Percentiles rank a stretch among this genome's conserved stretches.
Evolutionary conservation across 1,140 invertebrate genomes (phyloP).

Genomic region (Formica selysi): DNA sequence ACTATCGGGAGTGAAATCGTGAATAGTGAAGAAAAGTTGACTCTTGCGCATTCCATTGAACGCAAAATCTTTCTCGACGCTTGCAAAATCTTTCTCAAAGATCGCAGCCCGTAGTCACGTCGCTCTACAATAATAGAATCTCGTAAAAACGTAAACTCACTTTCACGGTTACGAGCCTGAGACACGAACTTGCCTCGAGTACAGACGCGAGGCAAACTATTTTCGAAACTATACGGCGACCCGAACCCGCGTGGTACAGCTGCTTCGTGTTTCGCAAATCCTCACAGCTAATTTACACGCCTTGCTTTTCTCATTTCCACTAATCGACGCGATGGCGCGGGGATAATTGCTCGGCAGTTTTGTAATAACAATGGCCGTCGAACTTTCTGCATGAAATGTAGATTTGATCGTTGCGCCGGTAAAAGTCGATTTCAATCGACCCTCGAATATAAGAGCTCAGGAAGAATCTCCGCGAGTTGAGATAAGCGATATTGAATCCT

Average conservation of each 20-base stretch:
- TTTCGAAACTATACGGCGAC: conserved; percentile 22
- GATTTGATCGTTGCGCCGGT: conserved; percentile 26
- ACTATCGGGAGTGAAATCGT: conserved; percentile 15
- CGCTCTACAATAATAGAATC: conserved; percentile 25
- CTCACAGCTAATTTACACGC: conserved; percentile 15
- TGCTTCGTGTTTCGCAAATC: conserved; percentile 1
- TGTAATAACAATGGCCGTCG: background rate
- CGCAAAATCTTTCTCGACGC: background rate
- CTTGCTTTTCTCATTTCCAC: background rate
- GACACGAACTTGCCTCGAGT: background rate
- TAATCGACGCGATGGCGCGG: no score
- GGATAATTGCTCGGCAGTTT: conserved; percentile 32
- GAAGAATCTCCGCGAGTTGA: background rate
- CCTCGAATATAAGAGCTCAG: background rate
- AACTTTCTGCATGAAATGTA: conserved; percentile 39
- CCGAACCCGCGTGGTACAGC: background rate
- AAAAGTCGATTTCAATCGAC: conserved; percentile 45
- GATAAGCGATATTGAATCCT: conserved; percentile 35
- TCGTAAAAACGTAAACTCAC: conserved; percentile 37
- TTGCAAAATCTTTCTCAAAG: conserved; percentile 32
- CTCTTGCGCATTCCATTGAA: background rate
- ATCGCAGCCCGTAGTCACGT: conserved; percentile 15
- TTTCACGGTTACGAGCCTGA: conserved; percentile 17
- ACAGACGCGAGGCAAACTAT: background rate
- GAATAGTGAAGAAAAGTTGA: conserved; percentile 25